Percentiles rank a stretch among this genome's conserved stretches.
phyloP scores from a whole-genome alignment of 2,888 invertebrate genomes.

The Idaea biselata region DNA sequence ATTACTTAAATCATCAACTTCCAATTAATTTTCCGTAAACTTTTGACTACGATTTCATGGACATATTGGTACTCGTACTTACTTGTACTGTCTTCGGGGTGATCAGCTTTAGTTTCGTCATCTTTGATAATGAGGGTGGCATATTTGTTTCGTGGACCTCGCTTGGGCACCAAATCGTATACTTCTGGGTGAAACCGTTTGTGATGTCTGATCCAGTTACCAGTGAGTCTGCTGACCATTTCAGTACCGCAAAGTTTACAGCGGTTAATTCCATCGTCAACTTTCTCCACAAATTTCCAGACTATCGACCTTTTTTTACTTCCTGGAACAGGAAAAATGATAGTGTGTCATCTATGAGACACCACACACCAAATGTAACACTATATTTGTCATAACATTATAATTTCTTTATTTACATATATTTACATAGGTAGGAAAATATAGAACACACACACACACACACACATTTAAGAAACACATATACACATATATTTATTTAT shows the following conservation, averaged over 20 bases:
- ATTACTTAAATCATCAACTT: no score
- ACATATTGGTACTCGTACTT: neutral
- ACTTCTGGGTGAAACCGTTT: neutral
- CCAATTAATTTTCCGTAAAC: no score
- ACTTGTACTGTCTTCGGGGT: neutral
- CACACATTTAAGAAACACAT: no score
- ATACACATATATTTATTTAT: no score
- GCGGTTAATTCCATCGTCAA: neutral
- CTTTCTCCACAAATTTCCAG: constrained; percentile 2
- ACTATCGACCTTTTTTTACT: neutral
- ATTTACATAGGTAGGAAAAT: no score
- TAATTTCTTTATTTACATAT: no score
- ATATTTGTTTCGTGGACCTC: neutral
- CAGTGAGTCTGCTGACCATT: constrained; percentile 10
- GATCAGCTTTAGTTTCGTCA: neutral
- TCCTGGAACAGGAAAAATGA: neutral
- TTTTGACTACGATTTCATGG: no score
- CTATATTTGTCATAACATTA: no score
- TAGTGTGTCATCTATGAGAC: neutral
- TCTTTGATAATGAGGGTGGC: neutral
- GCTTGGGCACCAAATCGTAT: neutral
- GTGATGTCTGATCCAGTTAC: neutral
- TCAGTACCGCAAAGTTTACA: constrained; percentile 8
- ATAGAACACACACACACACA: no score
- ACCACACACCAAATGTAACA: no score